Percentiles rank a stretch among this genome's conserved stretches.
Evolutionary conservation across 2,888 invertebrate species (phyloP).

Genomic region (Andrena hattorfiana): DNA sequence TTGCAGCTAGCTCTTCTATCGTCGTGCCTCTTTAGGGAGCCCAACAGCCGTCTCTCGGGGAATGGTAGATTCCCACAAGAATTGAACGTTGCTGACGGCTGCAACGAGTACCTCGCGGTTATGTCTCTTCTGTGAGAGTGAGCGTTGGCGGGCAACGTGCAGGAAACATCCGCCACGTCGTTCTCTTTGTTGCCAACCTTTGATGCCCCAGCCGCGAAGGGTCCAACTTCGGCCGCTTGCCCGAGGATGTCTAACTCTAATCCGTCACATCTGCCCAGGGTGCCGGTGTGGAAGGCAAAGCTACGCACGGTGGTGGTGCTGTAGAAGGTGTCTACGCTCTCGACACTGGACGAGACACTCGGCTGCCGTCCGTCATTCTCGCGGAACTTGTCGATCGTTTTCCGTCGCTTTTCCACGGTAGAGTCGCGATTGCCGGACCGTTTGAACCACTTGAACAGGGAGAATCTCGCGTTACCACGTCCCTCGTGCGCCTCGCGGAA

Average conservation of each 20-base stretch:
- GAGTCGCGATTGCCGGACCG: conserved; percentile 85
- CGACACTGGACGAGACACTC: conserved; percentile 85
- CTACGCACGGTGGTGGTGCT: conserved; percentile 91
- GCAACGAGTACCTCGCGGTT: conserved; percentile 79
- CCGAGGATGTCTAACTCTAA: conserved; percentile 65
- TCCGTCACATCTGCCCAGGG: conserved; percentile 76
- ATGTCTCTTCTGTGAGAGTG: conserved; percentile 75
- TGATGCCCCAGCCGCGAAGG: conserved; percentile 79
- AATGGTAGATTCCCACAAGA: conserved; percentile 77
- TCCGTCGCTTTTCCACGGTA: conserved; percentile 65
- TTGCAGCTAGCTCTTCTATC: conserved; percentile 88
- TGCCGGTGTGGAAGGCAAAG: conserved; percentile 89
- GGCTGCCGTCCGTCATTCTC: conserved; percentile 52
- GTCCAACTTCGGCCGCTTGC: conserved; percentile 76
- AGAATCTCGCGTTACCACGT: conserved; percentile 86
- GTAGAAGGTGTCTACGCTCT: conserved; percentile 89
- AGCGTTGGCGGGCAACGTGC: conserved; percentile 76
- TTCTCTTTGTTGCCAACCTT: conserved; percentile 68
- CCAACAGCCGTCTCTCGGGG: conserved; percentile 29
- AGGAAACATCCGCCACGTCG: conserved; percentile 56
- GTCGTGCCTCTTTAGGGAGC: conserved; percentile 79
- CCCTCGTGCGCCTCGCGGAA: conserved; percentile 33
- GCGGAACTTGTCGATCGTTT: conserved; percentile 60
- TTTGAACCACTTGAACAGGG: conserved; percentile 91
- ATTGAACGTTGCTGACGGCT: conserved; percentile 72